Evolutionary conservation across 1,140 invertebrate genomes (phyloP), one percentile per base, ranked within the genome.

Genomic region (Phenacoccus solenopsis): DNA sequence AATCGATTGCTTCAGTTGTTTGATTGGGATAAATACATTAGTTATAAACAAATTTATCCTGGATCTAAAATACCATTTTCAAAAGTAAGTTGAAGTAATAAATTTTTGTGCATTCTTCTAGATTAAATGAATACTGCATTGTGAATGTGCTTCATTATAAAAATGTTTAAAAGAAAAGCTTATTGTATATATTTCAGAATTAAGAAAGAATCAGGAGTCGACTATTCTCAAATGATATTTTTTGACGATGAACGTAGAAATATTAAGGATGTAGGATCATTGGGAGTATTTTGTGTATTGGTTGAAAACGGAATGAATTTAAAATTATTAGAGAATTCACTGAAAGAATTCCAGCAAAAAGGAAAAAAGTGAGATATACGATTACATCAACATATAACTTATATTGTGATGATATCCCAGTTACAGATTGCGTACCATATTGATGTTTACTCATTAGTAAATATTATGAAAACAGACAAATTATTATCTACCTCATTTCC

Each of bases 11-110:
- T 90, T 4, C 71, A 84, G 13, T 77, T 89, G 25, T 88, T 89
- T 76, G 82, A 81, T 24, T 90, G 88, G 88, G 78, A 88, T 20
- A 82, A 86, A 74, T 90, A 85, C 78, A 86, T 91, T 73, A 80
- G 80, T 21, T 87, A 87, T 74, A 84, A 84, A 76, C 85, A 91
- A 80, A 90, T 91, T 72, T 90, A 87, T 81, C 88, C 89, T 28
- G 88, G 88, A 21, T 79, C 77, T 70, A 90, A 91, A 82, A 78
- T 81, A 12, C 81, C 78, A 67, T 79, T 89, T 90, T 78, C 78
- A 81, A 69, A 83, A 80, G 88, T 88, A 82, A 81, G 79, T 80
- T 32, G 13, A 32, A 32, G 5, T 13, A 13, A 32, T 32, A 7
- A 32, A 7, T 32, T 32, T 32, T 13, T 32, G 13, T 5, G 30